These are phyloP conservation scores for Hipparchia sbordonii DNA, from an alignment of 2,888 invertebrate species.

Conservation along the genomic window DNA sequence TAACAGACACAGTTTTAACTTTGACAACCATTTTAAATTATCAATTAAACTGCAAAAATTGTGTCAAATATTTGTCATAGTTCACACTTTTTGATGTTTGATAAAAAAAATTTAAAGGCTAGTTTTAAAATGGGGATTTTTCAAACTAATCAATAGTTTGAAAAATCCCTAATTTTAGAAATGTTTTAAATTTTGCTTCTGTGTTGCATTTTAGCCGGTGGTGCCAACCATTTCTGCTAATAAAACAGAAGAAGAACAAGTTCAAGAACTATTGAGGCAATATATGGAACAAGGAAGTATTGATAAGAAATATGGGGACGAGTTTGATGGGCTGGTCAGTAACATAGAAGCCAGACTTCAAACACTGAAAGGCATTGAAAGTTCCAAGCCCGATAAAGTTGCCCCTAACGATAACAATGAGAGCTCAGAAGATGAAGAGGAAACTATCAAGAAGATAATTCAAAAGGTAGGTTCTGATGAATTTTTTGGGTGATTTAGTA, in stretches of 20 bases:
- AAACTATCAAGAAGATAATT: slow-evolving; percentile 61
- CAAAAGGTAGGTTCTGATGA: slow-evolving; percentile 56
- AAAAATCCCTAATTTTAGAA: background rate
- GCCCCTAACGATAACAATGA: slow-evolving; percentile 39
- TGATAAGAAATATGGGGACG: slow-evolving; percentile 67
- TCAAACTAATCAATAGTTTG: too few relatives aligned
- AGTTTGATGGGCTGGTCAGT: slow-evolving; percentile 64
- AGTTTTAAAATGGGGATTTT: too few relatives aligned
- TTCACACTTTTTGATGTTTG: too few relatives aligned
- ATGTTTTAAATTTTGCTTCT: background rate
- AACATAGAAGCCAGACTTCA: slow-evolving; percentile 64
- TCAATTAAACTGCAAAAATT: too few relatives aligned
- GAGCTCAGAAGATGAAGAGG: slow-evolving; percentile 67
- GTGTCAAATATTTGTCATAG: too few relatives aligned
- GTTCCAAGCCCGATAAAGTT: slow-evolving; percentile 31
- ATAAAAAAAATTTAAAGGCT: too few relatives aligned
- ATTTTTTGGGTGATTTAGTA: background rate
- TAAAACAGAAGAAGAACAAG: slow-evolving; percentile 87
- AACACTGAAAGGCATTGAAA: slow-evolving; percentile 52
- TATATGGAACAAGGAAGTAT: slow-evolving; percentile 79
- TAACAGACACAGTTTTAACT: too few relatives aligned
- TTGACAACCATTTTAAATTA: too few relatives aligned
- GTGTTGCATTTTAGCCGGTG: slow-evolving; percentile 56
- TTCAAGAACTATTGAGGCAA: slow-evolving; percentile 86
- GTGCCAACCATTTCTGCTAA: slow-evolving; percentile 75